Evolutionary conservation across 2,113 vertebrate species (phyloP).

Genomic region (Mirza zaza): DNA sequence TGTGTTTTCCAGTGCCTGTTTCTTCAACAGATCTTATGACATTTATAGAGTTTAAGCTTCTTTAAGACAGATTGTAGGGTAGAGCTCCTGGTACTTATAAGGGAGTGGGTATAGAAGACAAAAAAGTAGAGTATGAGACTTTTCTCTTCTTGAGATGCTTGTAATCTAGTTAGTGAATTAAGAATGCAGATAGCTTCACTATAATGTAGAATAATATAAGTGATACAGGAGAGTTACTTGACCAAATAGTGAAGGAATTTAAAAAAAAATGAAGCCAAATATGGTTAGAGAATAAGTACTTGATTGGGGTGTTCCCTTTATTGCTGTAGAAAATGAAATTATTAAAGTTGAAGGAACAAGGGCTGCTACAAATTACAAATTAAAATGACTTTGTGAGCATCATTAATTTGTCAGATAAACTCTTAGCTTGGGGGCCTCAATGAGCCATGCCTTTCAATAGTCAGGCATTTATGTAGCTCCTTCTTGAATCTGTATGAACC

Average conservation of each 20-base stretch:
- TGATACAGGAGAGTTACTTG: not conserved
- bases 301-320: not conserved
- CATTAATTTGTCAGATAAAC: not conserved
- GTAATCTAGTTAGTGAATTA: constrained; percentile 4
- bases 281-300: not conserved
- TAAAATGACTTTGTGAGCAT: not conserved
- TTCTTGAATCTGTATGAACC: not conserved
- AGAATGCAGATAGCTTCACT: not conserved
- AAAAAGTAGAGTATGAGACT: not conserved
- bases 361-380: not conserved
- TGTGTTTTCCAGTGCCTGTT: not conserved
- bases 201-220: not conserved
- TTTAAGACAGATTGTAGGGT: not conserved
- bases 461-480: not conserved
- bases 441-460: not conserved
- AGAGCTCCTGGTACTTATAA: not conserved
- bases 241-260: not conserved
- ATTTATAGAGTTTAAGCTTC: not conserved
- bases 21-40: not conserved
- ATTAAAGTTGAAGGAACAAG: not conserved
- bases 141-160: constrained; percentile 15
- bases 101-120: not conserved
- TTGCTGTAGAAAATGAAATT: not conserved
- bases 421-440: not conserved
- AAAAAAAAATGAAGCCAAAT: not conserved